phyloP scores from a whole-genome alignment of 2,113 vertebrate genomes.

The Nibea albiflora region DNA sequence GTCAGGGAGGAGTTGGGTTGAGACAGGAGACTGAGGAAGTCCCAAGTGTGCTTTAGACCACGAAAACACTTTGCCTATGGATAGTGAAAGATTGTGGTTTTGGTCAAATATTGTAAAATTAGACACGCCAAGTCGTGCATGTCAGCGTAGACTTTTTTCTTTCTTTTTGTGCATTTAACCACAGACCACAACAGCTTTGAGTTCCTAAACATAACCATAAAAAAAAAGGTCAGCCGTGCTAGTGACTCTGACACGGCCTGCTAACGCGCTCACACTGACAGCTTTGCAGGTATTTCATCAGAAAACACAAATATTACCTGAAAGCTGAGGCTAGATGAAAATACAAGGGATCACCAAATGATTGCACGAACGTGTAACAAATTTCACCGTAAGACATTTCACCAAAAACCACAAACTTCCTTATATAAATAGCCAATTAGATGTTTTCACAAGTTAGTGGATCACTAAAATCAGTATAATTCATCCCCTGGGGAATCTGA shows the following conservation, averaged over 20 bases:
- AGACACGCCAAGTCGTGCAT: neutral
- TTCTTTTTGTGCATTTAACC: slow-evolving; percentile 7
- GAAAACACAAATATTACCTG: neutral
- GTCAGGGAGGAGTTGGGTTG: neutral
- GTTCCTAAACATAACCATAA: slow-evolving; percentile 17
- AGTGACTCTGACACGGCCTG: neutral
- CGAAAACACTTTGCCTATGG: neutral
- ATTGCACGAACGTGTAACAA: neutral
- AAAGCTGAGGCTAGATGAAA: neutral
- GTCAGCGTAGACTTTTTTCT: slow-evolving; percentile 19
- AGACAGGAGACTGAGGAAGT: neutral
- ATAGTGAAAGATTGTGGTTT: slow-evolving; percentile 28
- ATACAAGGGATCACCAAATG: neutral
- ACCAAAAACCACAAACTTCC: neutral
- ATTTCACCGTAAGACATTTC: neutral
- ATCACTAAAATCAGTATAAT: neutral
- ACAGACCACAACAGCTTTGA: slow-evolving; percentile 26
- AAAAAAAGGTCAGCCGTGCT: neutral
- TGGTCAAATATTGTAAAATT: slow-evolving; percentile 43
- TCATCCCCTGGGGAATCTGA: neutral
- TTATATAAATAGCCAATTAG: too few relatives aligned
- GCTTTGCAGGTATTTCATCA: neutral
- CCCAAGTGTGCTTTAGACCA: neutral
- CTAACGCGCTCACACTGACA: neutral
- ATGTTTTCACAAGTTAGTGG: neutral